Evolutionary conservation across 2,113 vertebrate genomes (phyloP).

Genomic region (Gorilla gorilla): DNA sequence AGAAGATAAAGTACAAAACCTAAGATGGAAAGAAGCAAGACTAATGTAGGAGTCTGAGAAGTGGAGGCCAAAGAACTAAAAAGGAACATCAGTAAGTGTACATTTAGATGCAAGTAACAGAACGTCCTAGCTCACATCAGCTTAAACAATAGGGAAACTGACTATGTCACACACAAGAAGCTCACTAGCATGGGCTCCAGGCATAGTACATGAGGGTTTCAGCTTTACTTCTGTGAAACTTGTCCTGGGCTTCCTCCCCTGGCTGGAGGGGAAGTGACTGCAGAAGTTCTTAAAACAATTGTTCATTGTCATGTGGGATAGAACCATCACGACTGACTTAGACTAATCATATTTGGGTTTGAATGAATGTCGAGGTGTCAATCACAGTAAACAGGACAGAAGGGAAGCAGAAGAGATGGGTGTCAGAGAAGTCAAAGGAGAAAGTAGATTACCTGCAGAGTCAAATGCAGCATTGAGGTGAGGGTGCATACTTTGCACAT

Average conservation of each 20-base stretch:
- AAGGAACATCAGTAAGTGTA: background rate
- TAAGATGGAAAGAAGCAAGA: conserved; percentile 2
- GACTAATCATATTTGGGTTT: conserved; percentile 3
- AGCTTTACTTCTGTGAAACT: conserved; percentile 21
- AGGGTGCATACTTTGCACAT: background rate
- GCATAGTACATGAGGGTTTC: background rate
- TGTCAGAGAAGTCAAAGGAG: background rate
- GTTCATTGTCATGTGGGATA: background rate
- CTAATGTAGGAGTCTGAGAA: background rate
- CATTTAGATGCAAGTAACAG: conserved; percentile 15
- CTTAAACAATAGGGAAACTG: background rate
- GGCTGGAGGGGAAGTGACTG: background rate
- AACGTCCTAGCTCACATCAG: background rate
- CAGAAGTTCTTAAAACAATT: conserved; percentile 6
- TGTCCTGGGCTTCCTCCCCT: conserved; percentile 20
- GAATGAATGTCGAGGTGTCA: background rate
- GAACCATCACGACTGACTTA: background rate
- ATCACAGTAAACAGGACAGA: background rate
- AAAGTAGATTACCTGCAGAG: background rate
- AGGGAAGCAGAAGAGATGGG: background rate
- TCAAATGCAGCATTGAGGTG: background rate
- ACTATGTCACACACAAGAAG: background rate
- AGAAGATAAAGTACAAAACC: conserved; percentile 20
- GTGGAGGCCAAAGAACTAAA: background rate
- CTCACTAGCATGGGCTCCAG: background rate